Evolutionary conservation across 1,140 invertebrate species (phyloP), one percentile per base, ranked within the genome.

Genomic region (Heliconius nattereri): DNA sequence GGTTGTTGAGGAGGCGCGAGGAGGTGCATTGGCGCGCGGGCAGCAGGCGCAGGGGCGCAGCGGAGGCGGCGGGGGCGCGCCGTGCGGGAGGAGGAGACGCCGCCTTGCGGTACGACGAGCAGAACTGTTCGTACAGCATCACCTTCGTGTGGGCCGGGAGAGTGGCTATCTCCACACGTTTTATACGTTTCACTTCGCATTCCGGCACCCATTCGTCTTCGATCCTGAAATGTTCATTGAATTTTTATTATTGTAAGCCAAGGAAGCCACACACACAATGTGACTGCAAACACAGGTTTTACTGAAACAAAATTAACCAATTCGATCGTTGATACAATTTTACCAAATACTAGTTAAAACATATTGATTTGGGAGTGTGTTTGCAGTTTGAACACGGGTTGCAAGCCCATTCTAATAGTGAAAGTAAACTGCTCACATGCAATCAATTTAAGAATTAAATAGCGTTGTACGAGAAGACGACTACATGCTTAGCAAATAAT

Each of bases 141-240:
- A 93, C 92, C 84, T 94, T 94, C 1, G 88, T 85, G 75, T 84
- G 82, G 2, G 83, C 85, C 8, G 91, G 87, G 75, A 94, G 84
- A 20, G 83, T 16, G 16, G 85, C 77, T 23, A 93, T 92, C 85
- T 94, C 92, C 26, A 94, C 92, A 0, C 88, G 81, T 79, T 91
- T 91, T 19, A 91, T 82, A 1, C 88, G 78, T 60, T 81, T 82
- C 81, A 93, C 92, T 1, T 94, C 91, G 73, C 86, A 84, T 82
- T 89, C 92, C 0, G 92, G 90, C 78, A 94, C 91, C 92, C 92
- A 93, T 75, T 94, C 92, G 85, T 94, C 92, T 8, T 93, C 92
- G 80, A 94, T 74, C 83, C 92, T 93, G 92, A 19, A 87, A 87
- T 74, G 72, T 66, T 76, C 32, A 66, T 1, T 2, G 16, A 11